Percentiles rank a stretch among this genome's conserved stretches.
phyloP scores from a whole-genome alignment of 1,140 invertebrate species.

The Dreissena polymorpha region DNA sequence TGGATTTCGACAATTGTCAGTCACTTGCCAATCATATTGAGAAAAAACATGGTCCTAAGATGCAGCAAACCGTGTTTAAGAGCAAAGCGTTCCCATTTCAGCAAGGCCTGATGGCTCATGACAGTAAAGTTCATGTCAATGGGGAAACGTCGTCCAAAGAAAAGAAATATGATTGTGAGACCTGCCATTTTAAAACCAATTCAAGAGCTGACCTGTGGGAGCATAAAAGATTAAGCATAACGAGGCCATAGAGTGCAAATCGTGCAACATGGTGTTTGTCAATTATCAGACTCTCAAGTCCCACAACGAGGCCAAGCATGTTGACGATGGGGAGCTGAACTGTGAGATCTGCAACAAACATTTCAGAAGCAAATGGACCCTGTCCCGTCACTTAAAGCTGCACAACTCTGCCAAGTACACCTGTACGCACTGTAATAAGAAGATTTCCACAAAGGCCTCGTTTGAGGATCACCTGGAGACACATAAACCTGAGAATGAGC shows the following conservation, averaged over 20 bases:
- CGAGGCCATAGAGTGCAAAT: slow-evolving; percentile 38
- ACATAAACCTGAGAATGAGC: slow-evolving; percentile 52
- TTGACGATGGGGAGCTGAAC: background rate
- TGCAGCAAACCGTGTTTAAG: slow-evolving; percentile 4
- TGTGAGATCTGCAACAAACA: slow-evolving; percentile 51
- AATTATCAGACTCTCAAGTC: slow-evolving; percentile 37
- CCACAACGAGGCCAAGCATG: slow-evolving; percentile 49
- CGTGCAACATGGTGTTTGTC: slow-evolving; percentile 40
- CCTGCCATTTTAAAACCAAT: slow-evolving; percentile 35
- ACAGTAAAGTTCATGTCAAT: slow-evolving; percentile 45
- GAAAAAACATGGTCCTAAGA: slow-evolving; percentile 57
- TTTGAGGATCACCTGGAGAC: slow-evolving; percentile 55
- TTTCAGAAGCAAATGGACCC: slow-evolving; percentile 24
- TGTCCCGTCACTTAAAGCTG: slow-evolving; percentile 49
- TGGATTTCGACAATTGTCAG: slow-evolving; percentile 38
- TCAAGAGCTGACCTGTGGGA: slow-evolving; percentile 32
- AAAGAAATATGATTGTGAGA: slow-evolving; percentile 29
- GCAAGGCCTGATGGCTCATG: slow-evolving; percentile 48
- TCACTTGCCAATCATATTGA: slow-evolving; percentile 51
- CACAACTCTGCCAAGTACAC: slow-evolving; percentile 25
- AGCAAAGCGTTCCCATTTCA: slow-evolving; percentile 47
- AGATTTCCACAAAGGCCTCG: slow-evolving; percentile 29
- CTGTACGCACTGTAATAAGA: slow-evolving; percentile 46
- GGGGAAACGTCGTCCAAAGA: background rate
- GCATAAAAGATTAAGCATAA: slow-evolving; percentile 42